Evolutionary conservation across 1,140 invertebrate genomes (phyloP).

Genomic region (Bacillus rossius): DNA sequence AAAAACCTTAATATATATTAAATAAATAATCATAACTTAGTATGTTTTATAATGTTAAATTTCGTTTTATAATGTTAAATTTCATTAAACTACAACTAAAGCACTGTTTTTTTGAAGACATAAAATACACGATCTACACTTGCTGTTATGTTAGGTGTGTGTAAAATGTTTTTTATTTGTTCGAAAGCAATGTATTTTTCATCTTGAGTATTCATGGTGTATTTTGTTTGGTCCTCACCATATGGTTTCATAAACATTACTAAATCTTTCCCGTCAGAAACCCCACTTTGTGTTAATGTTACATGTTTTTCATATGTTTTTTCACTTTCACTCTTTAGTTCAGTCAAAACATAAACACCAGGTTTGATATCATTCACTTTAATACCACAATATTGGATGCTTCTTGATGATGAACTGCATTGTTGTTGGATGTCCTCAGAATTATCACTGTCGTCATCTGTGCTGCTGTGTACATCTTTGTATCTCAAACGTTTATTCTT

Average conservation of each 20-base stretch:
- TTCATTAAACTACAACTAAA: neutral
- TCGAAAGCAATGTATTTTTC: constrained; percentile 3
- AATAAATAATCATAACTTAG: too few species aligned
- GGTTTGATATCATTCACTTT: neutral
- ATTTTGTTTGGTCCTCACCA: neutral
- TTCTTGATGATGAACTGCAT: neutral
- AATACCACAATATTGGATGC: neutral
- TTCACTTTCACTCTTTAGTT: neutral
- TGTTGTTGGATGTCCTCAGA: neutral
- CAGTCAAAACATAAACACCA: neutral
- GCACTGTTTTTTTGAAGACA: neutral
- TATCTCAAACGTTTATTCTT: neutral
- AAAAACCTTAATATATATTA: too few species aligned
- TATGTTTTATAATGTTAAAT: too few species aligned
- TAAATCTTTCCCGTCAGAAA: neutral
- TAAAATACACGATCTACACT: neutral
- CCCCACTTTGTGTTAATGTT: neutral
- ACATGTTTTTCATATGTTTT: neutral
- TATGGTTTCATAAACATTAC: constrained; percentile 3
- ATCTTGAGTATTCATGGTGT: neutral
- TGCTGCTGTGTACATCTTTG: neutral
- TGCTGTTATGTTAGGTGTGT: neutral
- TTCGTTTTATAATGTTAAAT: neutral
- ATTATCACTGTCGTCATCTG: neutral
- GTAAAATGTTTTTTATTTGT: neutral